A percentile compares a stretch with the other conserved stretches of the same genome.
These are phyloP conservation scores for Heteropelma amictum DNA, from an alignment of 2,888 invertebrate genomes.

Conservation along the genomic window DNA sequence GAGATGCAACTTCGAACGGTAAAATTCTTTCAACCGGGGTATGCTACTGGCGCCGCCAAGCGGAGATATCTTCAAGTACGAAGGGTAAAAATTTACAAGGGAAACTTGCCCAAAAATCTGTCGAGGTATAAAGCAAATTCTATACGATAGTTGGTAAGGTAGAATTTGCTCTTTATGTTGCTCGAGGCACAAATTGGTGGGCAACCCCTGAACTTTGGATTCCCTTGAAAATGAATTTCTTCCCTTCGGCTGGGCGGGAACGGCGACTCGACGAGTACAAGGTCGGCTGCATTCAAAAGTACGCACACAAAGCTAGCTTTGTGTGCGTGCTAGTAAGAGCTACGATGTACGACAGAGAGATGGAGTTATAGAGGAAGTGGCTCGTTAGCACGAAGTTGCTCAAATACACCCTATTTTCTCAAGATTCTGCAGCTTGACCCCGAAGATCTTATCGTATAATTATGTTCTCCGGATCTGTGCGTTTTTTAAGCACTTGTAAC, in stretches of 20 bases:
- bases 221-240: slow-evolving; percentile 12
- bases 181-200: neutral
- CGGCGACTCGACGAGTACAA: no score
- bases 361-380: no score
- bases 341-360: no score
- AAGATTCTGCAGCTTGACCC: no score
- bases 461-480: no score
- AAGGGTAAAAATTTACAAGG: neutral
- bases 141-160: slow-evolving; percentile 42
- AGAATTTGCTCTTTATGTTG: slow-evolving; percentile 17
- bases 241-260: neutral
- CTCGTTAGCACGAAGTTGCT: no score
- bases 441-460: no score
- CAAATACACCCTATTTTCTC: no score
- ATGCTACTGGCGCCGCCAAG: slow-evolving; percentile 14
- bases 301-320: no score
- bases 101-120: slow-evolving; percentile 11
- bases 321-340: no score
- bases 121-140: neutral
- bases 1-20: neutral
- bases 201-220: slow-evolving; percentile 20
- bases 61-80: slow-evolving; percentile 16
- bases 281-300: slow-evolving; percentile 33
- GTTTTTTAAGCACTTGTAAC: no score
- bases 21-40: neutral